Percentiles rank a stretch among this genome's conserved stretches.
Evolutionary conservation across 1,140 invertebrate genomes (phyloP).

Genomic region (Oncopodura yosiiana): DNA sequence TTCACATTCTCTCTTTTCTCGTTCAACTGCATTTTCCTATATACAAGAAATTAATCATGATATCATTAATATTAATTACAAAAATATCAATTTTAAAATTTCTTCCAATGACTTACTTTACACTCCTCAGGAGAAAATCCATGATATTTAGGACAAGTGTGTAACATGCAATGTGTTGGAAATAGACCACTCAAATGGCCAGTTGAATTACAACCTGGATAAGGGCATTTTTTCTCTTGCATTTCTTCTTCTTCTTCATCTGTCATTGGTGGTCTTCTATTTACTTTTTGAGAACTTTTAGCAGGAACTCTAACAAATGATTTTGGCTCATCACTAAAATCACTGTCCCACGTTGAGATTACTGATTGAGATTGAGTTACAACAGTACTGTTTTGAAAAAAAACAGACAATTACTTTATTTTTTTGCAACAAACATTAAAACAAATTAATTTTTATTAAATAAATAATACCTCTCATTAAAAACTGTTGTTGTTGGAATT

Average conservation of each 20-base stretch:
- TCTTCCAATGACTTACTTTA: slow-evolving; percentile 48
- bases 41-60: background rate
- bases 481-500: slow-evolving; percentile 28
- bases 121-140: slow-evolving; percentile 78
- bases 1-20: slow-evolving; percentile 18
- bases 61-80: background rate
- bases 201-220: slow-evolving; percentile 76
- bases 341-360: slow-evolving; percentile 26
- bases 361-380: slow-evolving; percentile 12
- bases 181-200: slow-evolving; percentile 73
- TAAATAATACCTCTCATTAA: slow-evolving; percentile 19
- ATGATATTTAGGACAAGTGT: slow-evolving; percentile 31
- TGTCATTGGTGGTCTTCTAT: slow-evolving; percentile 5
- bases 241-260: slow-evolving; percentile 29
- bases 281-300: slow-evolving; percentile 25
- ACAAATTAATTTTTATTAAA: background rate
- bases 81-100: background rate
- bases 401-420: background rate
- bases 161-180: slow-evolving; percentile 29
- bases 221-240: slow-evolving; percentile 63
- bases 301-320: slow-evolving; percentile 17
- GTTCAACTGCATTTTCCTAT: slow-evolving; percentile 30
- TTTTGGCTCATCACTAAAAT: slow-evolving; percentile 26
- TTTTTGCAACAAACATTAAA: slow-evolving; percentile 1
- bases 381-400: slow-evolving; percentile 7